Evolutionary conservation across 2,113 vertebrate genomes (phyloP), one percentile per base, ranked within the genome.

Genomic region (Pterocles gutturalis): DNA sequence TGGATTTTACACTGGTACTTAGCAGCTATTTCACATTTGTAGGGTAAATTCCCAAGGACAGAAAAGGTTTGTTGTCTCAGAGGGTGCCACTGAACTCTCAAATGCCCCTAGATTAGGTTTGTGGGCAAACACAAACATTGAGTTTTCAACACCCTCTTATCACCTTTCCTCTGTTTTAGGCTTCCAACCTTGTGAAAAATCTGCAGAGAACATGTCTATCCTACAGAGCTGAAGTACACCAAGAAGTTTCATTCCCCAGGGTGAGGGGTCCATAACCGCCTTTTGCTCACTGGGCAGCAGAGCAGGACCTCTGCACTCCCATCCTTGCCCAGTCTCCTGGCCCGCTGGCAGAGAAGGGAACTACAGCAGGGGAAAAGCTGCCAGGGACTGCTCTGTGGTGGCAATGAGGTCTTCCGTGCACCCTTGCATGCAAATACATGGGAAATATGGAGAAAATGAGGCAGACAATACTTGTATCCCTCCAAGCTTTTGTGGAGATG

Each of bases 271-370:
- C 28, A 24, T 26, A 72, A 25, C 3, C 2, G 3, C 7, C 26
- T 73, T 31, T 31, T 70, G 10, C 5, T 16, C 6, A 2, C 11
- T 11, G 34, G 54, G 20, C 5, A n/a, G 20, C 13, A 11, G 19
- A 34, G 13, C 31, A 49, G 36, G 57, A 79, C 7, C 6, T 12
- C 5, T 43, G 9, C 2, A 25, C 3, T 61, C 6, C 12, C 26
- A n/a, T 7, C 11, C 17, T 26, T 33, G 15, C 2, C 17, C 7
- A 1, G 4, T 14, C 8, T 57, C 8, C 57, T 34, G 33, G 5
- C 13, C 22, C 2, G 0, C 6, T 0, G 0, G 7, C 7, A 28
- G 3, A 29, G 3, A 51, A 49, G 8, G 5, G 31, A 87, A 38
- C 7, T 9, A 28, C 3, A 57, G 15, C 3, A 41, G 12, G 16